These are phyloP conservation scores for Drosophila ficusphila DNA, from an alignment of 1,140 invertebrate species.

Conservation along the genomic window DNA sequence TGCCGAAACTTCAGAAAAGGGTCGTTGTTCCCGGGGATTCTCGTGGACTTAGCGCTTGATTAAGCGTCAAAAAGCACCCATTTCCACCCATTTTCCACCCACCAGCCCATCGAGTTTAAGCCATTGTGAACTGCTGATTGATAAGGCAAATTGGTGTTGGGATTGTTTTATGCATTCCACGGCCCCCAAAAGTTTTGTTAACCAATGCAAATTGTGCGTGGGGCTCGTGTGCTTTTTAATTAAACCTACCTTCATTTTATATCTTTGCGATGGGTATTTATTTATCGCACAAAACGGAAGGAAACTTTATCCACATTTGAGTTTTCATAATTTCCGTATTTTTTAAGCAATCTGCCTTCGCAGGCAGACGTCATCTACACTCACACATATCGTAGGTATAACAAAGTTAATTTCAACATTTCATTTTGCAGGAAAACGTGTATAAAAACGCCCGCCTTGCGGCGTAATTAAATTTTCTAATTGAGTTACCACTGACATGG, in stretches of 20 bases:
- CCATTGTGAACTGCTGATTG: constrained; percentile 51
- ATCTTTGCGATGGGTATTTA: not conserved
- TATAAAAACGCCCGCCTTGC: constrained; percentile 20
- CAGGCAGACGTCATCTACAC: not conserved
- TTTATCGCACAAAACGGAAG: not conserved
- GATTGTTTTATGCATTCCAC: constrained; percentile 21
- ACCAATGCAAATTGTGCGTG: constrained; percentile 35
- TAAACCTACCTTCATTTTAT: constrained; percentile 7
- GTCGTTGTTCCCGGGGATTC: constrained; percentile 39
- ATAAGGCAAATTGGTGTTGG: constrained; percentile 64
- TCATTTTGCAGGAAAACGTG: constrained; percentile 9
- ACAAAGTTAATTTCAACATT: constrained; percentile 34
- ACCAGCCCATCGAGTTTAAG: not conserved
- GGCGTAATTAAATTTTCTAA: constrained; percentile 74
- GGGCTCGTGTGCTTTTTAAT: constrained; percentile 32
- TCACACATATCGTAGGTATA: constrained; percentile 18
- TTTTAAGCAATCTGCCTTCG: constrained; percentile 4
- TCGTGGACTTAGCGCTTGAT: constrained; percentile 66
- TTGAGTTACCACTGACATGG: constrained; percentile 48
- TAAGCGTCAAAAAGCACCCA: constrained; percentile 50
- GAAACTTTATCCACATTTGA: not conserved
- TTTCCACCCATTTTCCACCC: not conserved
- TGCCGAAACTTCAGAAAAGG: constrained; percentile 56
- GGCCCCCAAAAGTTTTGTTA: constrained; percentile 27
- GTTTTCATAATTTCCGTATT: not conserved